Conservation (phyloP, 2,888 invertebrate genomes). For the Odontocolon sp. region DNA sequence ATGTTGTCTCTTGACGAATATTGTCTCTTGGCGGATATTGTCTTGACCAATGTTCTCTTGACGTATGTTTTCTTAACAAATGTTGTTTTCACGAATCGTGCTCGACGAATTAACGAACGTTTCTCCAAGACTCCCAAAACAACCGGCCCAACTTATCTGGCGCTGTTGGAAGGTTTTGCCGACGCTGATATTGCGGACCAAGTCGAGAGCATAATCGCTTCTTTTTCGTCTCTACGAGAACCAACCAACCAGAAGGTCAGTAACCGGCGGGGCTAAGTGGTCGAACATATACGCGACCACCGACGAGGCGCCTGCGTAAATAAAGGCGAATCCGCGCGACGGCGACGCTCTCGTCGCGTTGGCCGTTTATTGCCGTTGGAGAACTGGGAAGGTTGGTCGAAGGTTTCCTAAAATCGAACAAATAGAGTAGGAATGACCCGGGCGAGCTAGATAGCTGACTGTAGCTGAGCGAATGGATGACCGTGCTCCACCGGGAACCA, state of each 20-base stretch:
- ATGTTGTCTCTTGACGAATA: too few species aligned
- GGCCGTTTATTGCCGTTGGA: not conserved
- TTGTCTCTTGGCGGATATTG: too few species aligned
- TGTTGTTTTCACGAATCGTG: too few species aligned
- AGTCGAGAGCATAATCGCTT: slow-evolving; percentile 2
- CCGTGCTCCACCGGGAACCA: slow-evolving; percentile 42
- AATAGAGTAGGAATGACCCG: slow-evolving; percentile 26
- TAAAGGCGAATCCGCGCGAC: slow-evolving; percentile 44
- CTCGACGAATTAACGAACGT: too few species aligned
- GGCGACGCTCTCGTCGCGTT: slow-evolving; percentile 24
- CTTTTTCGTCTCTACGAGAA: slow-evolving; percentile 15
- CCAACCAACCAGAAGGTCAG: slow-evolving; percentile 31
- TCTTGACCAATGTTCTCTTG: too few species aligned
- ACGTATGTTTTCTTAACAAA: too few species aligned
- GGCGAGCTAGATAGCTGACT: slow-evolving; percentile 15
- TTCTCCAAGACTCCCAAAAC: too few species aligned
- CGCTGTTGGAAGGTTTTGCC: not conserved
- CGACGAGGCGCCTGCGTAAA: slow-evolving; percentile 47
- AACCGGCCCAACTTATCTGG: too few species aligned
- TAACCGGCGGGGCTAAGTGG: slow-evolving; percentile 48
- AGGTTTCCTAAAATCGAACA: slow-evolving; percentile 46
- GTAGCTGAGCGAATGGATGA: slow-evolving; percentile 25
- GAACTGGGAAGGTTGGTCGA: slow-evolving; percentile 13
- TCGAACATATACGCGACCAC: slow-evolving; percentile 46
- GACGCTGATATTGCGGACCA: not conserved